These are phyloP conservation scores for Halyomorpha halys DNA, from an alignment of 1,140 invertebrate genomes.

Conservation along the genomic window DNA sequence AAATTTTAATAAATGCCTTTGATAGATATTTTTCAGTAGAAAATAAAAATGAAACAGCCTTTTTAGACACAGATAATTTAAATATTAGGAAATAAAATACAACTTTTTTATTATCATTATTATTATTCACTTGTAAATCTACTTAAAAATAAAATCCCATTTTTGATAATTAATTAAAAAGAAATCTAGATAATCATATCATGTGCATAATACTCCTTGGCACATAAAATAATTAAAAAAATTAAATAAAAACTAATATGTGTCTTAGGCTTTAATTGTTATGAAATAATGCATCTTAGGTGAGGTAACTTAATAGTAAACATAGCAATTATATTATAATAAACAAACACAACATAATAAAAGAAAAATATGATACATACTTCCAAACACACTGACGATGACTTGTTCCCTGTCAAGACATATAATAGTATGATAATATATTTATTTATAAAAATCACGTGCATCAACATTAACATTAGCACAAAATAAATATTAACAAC, in stretches of 20 bases:
- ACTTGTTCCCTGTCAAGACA: conserved; percentile 19
- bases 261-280: background rate
- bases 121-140: no score
- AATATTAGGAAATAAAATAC: no score
- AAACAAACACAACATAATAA: background rate
- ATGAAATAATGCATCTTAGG: background rate
- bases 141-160: no score
- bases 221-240: background rate
- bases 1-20: conserved; percentile 14
- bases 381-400: conserved; percentile 16
- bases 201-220: background rate
- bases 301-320: conserved; percentile 2
- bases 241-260: background rate
- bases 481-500: conserved; percentile 23
- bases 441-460: conserved; percentile 12
- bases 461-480: conserved; percentile 15
- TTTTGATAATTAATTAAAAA: background rate
- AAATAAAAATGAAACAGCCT: no score
- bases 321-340: conserved; percentile 1
- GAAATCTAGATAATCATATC: background rate
- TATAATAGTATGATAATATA: conserved; percentile 17
- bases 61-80: no score
- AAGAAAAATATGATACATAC: conserved; percentile 14
- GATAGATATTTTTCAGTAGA: background rate
- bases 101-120: no score